phyloP scores from a whole-genome alignment of 2,113 vertebrate species.

The Nothocercus julius region DNA sequence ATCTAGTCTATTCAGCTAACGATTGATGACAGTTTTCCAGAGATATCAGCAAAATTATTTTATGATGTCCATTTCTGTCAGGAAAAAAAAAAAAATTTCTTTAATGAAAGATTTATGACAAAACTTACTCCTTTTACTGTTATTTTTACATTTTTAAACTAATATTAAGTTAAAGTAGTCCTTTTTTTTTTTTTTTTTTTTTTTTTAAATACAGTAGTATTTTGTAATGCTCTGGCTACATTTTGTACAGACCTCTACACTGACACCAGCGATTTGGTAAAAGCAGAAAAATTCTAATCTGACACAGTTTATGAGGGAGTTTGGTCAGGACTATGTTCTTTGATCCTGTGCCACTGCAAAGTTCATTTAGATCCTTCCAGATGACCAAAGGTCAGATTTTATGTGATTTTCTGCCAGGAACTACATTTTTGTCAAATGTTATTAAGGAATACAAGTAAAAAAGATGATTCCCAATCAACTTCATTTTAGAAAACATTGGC shows the following conservation, averaged over 20 bases:
- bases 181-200: background rate
- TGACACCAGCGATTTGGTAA: background rate
- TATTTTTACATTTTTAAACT: background rate
- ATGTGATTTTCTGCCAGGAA: background rate
- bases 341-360: background rate
- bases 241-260: background rate
- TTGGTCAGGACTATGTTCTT: background rate
- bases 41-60: background rate
- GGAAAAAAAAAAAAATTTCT: background rate
- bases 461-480: background rate
- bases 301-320: background rate
- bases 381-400: background rate
- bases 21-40: background rate
- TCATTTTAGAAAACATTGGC: background rate
- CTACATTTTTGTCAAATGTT: background rate
- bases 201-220: background rate
- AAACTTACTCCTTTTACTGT: background rate
- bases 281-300: background rate
- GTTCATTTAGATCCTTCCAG: background rate
- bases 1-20: background rate
- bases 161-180: background rate
- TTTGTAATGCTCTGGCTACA: background rate
- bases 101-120: background rate
- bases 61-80: background rate
- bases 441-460: background rate